Evolutionary conservation across 2,797 vertebrate species (phyloP).

Genomic region (Hemibagrus guttatus): DNA sequence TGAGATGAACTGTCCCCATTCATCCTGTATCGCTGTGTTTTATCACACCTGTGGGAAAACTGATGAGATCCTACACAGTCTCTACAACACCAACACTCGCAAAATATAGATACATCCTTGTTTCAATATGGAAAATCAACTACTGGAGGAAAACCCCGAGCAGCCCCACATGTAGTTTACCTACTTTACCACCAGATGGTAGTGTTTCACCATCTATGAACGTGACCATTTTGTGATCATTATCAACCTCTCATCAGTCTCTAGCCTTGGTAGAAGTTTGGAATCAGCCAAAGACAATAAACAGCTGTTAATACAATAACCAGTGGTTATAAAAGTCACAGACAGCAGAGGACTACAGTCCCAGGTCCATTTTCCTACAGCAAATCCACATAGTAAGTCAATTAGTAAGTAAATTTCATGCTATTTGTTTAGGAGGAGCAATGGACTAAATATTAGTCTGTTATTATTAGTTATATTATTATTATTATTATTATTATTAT

Average conservation of each 20-base stretch:
- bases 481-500: too few species aligned
- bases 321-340: neutral
- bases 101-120: too few species aligned
- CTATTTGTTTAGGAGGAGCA: neutral
- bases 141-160: neutral
- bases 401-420: too few species aligned
- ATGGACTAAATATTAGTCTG: neutral
- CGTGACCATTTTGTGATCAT: neutral
- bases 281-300: too few species aligned
- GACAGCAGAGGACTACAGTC: neutral
- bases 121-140: neutral
- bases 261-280: neutral
- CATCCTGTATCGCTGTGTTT: neutral
- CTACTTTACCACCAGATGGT: neutral
- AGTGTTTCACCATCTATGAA: neutral
- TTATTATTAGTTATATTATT: too few species aligned
- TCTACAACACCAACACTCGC: neutral
- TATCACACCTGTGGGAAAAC: neutral
- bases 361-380: neutral
- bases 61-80: neutral
- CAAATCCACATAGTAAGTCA: neutral
- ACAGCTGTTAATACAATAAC: neutral
- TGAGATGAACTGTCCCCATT: too few species aligned
- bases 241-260: neutral
- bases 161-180: neutral